These are phyloP conservation scores for Cinara cedri DNA, from an alignment of 2,888 invertebrate species.

Conservation along the genomic window DNA sequence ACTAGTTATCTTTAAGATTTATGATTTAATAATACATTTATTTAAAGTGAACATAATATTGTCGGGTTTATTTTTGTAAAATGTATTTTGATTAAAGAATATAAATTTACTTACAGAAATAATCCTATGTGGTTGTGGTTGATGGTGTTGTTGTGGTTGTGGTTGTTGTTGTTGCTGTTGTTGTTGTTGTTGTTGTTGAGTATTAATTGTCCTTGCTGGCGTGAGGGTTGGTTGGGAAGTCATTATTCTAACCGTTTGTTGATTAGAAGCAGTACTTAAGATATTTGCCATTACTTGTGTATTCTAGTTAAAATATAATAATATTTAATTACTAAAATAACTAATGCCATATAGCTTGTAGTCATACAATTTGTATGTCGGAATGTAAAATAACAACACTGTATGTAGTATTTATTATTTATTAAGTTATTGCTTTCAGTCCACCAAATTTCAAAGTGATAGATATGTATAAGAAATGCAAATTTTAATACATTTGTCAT, in stretches of 20 bases:
- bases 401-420: not conserved
- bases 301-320: slow-evolving; percentile 39
- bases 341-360: not conserved
- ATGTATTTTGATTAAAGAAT: not conserved
- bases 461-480: too few species aligned
- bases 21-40: too few species aligned
- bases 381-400: not conserved
- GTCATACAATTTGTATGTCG: not conserved
- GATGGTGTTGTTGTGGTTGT: slow-evolving; percentile 34
- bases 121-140: slow-evolving; percentile 48
- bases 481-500: too few species aligned
- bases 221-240: slow-evolving; percentile 50
- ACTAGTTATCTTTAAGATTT: too few species aligned
- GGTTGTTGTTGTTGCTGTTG: slow-evolving; percentile 41
- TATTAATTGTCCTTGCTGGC: slow-evolving; percentile 43
- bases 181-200: slow-evolving; percentile 37
- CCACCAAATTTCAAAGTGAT: too few species aligned
- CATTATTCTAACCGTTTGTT: slow-evolving; percentile 54
- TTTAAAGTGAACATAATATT: too few species aligned
- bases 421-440: not conserved
- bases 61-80: not conserved
- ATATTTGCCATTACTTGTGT: slow-evolving; percentile 53
- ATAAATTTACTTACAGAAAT: slow-evolving; percentile 39
- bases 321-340: not conserved
- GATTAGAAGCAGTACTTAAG: slow-evolving; percentile 37